Evolutionary conservation across 2,888 invertebrate genomes (phyloP), one percentile per base, ranked within the genome.

Genomic region (Sepiola atlantica): DNA sequence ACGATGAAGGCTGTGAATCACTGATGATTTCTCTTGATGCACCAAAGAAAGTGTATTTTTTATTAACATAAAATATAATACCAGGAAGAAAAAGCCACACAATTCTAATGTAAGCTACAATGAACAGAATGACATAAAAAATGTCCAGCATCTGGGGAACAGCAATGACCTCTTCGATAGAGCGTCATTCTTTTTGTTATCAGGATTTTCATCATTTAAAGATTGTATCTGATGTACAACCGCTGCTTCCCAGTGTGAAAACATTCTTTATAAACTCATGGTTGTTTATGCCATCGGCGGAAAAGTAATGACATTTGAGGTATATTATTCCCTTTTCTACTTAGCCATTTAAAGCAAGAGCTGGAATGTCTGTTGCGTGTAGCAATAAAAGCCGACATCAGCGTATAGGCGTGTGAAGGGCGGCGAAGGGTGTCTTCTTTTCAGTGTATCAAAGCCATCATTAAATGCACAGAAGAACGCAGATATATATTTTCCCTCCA

Each of bases 141-240:
- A 45, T 4, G 8, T 45, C 45, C 45, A 45, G 45, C 45, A 8
- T 45, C 45, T 45, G 2, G 45, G 77, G 32, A n/a, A 77, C n/a
- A 16, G n/a, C 32, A 77, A 77, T 77, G 77, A 12, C n/a, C n/a
- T 77, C n/a, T 77, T n/a, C 77, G 12, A 77, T 77, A 14, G 16
- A 4, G 32, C 8, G n/a, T n/a, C 32, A 16, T 77, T 77, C 14
- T 77, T 77, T 77, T 77, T 32, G 12, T 77, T 16, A 77, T 77
- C n/a, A 14, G n/a, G 32, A 77, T 77, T 77, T 77, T 77, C 16
- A 77, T 77, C 77, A 77, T 77, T 77, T 32, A n/a, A 77, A 77
- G 77, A 77, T 77, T 32, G n/a, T 77, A 77, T 77, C 77, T 77
- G n/a, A n/a, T 77, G 77, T 77, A n/a, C n/a, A 32, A 77, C 77